Base-by-base conservation (phyloP, 2,797 vertebrate species). In the Pipistrellus nathusii region DNA sequence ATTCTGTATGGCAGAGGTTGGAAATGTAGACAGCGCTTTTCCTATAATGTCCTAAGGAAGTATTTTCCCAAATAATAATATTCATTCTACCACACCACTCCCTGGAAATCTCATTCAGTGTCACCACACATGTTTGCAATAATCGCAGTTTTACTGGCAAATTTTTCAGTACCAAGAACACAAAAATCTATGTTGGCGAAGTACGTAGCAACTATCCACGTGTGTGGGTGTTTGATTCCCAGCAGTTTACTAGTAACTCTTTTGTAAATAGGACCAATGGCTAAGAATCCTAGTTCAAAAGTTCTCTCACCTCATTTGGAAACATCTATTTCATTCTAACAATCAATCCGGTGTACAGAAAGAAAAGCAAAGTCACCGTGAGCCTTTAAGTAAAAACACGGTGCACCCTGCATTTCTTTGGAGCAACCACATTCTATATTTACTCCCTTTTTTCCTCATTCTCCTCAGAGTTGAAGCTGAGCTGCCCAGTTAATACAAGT, bases 111-210 rank as follows among this genome's bases (percentile, higher is more conserved):
- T 80, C 80, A 82, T 88, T 91, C 80, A 80, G 21, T 44, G 12
- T 82, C 82, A 17, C 69, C 51, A 94, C 77, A 96, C 77, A 90
- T 90, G 86, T 95, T 94, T 92, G 64, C 46, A 94, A 86, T 95
- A 94, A 93, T 18, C 41, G 51, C 21, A 80, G 0, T 84, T 94
- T 90, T 59, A 18, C 27, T 85, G 53, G 78, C 21, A 71, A 53
- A 1, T 44, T 84, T 96, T 59, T 90, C 72, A 75, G 38, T 35
- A 92, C 25, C 66, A 75, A 86, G 2, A 92, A 32, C 9, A 64
- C 38, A 85, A 51, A 91, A 84, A 62, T 93, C 38, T 66, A 27
- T 80, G 30, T 32, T 94, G 72, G 80, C 2, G 17, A 82, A 84
- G 20, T 41, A 71, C 20, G 30, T 59, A 77, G 66, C 13, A 59